Evolutionary conservation across 1,140 invertebrate genomes (phyloP).

Genomic region (Paraescarpia echinospica): DNA sequence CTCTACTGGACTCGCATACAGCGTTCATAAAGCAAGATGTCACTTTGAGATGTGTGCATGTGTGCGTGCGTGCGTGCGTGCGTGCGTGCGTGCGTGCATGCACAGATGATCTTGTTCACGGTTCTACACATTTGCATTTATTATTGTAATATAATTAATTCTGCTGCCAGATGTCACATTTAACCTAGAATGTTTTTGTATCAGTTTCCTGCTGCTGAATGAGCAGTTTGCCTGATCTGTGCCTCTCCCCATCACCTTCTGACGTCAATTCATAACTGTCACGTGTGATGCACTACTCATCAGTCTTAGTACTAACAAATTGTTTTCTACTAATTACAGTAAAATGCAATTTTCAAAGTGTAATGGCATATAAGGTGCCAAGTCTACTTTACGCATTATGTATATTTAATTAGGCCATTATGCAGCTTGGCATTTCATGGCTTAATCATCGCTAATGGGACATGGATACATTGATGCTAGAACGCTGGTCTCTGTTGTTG

Average conservation of each 20-base stretch:
- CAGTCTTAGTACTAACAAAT: neutral
- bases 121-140: conserved; percentile 6
- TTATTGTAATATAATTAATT: neutral
- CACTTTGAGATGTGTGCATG: no score
- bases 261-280: neutral
- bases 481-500: no score
- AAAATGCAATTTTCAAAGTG: neutral
- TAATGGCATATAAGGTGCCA: neutral
- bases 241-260: neutral
- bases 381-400: neutral
- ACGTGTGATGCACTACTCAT: neutral
- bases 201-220: neutral
- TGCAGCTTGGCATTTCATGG: neutral
- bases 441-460: neutral
- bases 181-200: neutral
- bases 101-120: neutral
- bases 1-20: no score
- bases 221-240: neutral
- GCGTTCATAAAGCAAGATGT: no score
- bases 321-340: neutral
- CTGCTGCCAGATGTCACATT: neutral
- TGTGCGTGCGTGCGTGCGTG: no score
- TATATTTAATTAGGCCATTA: neutral
- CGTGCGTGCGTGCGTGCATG: no score
- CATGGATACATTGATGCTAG: neutral